phyloP scores from a whole-genome alignment of 2,888 invertebrate genomes.

The Baccha elongata region DNA sequence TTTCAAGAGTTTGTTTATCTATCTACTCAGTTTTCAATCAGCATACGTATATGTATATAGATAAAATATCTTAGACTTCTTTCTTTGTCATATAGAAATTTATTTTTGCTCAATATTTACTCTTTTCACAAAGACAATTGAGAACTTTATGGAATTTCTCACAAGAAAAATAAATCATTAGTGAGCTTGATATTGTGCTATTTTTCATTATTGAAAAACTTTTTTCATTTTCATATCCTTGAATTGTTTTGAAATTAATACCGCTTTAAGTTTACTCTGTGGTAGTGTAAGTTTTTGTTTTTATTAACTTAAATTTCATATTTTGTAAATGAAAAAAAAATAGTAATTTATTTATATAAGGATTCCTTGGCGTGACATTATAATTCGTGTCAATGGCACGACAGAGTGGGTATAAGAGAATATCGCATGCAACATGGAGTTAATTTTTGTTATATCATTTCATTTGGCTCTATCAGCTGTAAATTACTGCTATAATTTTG shows the following conservation, averaged over 20 bases:
- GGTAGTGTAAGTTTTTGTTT: background rate
- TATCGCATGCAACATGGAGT: too few relatives aligned
- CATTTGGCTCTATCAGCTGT: too few relatives aligned
- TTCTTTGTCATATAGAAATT: background rate
- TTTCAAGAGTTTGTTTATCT: slow-evolving; percentile 10
- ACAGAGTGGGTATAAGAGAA: too few relatives aligned
- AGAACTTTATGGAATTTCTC: slow-evolving; percentile 22
- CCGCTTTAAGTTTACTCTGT: background rate
- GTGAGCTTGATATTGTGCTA: slow-evolving; percentile 20
- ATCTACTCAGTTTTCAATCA: background rate
- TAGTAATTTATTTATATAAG: too few relatives aligned
- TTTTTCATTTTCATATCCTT: slow-evolving; percentile 1
- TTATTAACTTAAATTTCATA: too few relatives aligned
- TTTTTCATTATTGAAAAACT: slow-evolving; percentile 31
- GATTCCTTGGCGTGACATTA: too few relatives aligned
- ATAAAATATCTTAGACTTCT: slow-evolving; percentile 5
- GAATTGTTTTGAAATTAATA: slow-evolving; percentile 27
- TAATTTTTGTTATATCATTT: too few relatives aligned
- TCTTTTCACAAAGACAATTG: background rate
- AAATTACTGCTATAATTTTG: too few relatives aligned
- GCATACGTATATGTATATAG: background rate
- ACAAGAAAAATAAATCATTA: slow-evolving; percentile 29
- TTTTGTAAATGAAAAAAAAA: too few relatives aligned
- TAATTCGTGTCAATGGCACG: too few relatives aligned
- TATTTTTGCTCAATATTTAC: slow-evolving; percentile 20